These are phyloP conservation scores for Desmodus rotundus DNA, from an alignment of 2,113 vertebrate genomes.

Conservation along the genomic window DNA sequence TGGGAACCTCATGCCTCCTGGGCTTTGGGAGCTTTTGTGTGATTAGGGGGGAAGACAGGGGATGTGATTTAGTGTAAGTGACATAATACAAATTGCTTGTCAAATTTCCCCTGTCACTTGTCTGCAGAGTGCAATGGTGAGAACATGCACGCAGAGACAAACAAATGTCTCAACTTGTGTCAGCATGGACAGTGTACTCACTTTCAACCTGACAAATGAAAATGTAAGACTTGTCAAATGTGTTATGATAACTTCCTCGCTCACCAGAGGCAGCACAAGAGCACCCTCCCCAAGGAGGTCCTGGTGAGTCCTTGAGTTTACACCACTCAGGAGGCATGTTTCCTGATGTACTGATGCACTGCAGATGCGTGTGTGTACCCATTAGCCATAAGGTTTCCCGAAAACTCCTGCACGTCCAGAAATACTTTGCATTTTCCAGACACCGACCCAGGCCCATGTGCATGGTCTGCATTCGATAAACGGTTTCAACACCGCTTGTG, in stretches of 20 bases:
- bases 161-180: background rate
- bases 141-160: background rate
- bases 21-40: background rate
- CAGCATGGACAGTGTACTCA: background rate
- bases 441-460: background rate
- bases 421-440: background rate
- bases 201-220: background rate
- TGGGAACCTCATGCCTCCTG: background rate
- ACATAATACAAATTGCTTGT: constrained; percentile 57
- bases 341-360: too few relatives aligned
- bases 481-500: background rate
- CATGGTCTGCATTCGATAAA: background rate
- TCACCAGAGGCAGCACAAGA: fast-evolving
- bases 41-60: background rate
- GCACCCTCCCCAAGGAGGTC: background rate
- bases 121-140: background rate
- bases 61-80: constrained; percentile 10
- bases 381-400: background rate
- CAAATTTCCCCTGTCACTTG: constrained; percentile 30
- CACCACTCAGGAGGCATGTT: fast-evolving
- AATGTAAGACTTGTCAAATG: background rate
- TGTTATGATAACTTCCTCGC: background rate
- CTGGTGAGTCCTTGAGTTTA: background rate
- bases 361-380: fast-evolving
- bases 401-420: background rate